Conservation (phyloP, 2,888 invertebrate genomes). For the Pseudeuparius sepicola region DNA sequence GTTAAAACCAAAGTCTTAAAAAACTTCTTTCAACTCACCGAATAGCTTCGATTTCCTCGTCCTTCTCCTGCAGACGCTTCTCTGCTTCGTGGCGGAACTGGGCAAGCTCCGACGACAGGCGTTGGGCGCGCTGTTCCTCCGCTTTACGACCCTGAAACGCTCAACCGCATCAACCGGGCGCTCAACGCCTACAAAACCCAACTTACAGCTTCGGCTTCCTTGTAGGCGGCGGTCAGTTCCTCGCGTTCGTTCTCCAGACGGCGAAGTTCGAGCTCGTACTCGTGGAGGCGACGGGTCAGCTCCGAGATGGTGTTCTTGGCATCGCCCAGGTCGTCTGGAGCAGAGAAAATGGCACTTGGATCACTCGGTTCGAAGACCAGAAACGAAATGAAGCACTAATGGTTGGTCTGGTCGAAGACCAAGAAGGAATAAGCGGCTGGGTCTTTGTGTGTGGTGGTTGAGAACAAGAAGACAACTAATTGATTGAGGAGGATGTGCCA, state of each 20-base stretch:
- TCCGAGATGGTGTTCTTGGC: constrained; percentile 89
- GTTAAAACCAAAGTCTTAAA: too few relatives aligned
- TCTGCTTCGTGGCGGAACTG: constrained; percentile 96
- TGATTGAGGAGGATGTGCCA: too few relatives aligned
- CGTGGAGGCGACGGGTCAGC: constrained; percentile 93
- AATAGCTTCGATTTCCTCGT: constrained; percentile 95
- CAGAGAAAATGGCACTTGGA: too few relatives aligned
- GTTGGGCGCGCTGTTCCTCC: constrained; percentile 91
- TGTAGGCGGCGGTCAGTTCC: constrained; percentile 94
- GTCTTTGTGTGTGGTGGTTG: too few relatives aligned
- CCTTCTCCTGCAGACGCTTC: constrained; percentile 94
- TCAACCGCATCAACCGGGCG: too few relatives aligned
- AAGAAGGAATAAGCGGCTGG: too few relatives aligned
- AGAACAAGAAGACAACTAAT: too few relatives aligned
- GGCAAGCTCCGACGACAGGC: constrained; percentile 84
- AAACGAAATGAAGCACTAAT: too few relatives aligned
- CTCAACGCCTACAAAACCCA: too few relatives aligned
- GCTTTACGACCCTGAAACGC: constrained; percentile 86
- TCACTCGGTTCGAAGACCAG: too few relatives aligned
- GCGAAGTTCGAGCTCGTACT: constrained; percentile 92
- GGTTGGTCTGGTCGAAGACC: too few relatives aligned
- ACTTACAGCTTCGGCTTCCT: constrained; percentile 96
- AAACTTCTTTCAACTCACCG: too few relatives aligned
- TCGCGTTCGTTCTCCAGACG: constrained; percentile 99
- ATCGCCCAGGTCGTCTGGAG: constrained; percentile 88